These are phyloP conservation scores for Lagria hirta DNA, from an alignment of 2,888 invertebrate genomes.

Conservation along the genomic window DNA sequence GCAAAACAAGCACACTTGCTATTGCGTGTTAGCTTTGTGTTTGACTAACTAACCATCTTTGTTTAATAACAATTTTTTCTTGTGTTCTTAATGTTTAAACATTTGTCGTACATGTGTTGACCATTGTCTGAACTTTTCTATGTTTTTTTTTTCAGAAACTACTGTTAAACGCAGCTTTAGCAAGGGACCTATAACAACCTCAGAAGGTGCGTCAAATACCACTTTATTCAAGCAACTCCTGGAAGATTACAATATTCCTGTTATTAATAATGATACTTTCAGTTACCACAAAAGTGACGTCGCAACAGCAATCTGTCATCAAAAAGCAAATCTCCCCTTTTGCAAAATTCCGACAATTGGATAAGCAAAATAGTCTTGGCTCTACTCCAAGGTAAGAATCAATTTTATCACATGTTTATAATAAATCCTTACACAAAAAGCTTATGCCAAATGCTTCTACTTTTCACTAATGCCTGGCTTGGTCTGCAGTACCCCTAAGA, in stretches of 20 bases:
- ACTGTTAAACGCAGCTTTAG: slow-evolving; percentile 41
- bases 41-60: slow-evolving; percentile 21
- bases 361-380: slow-evolving; percentile 76
- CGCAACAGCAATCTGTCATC: slow-evolving; percentile 47
- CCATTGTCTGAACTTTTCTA: slow-evolving; percentile 20
- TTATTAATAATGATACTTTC: slow-evolving; percentile 24
- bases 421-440: slow-evolving; percentile 1
- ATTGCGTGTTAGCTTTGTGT: slow-evolving; percentile 32
- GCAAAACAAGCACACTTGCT: slow-evolving; percentile 31
- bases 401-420: not conserved
- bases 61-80: slow-evolving; percentile 26
- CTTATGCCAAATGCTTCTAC: slow-evolving; percentile 16
- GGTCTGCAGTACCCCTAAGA: slow-evolving; percentile 70
- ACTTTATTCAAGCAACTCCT: not conserved
- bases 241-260: too few relatives aligned
- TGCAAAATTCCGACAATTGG: slow-evolving; percentile 89
- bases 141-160: slow-evolving; percentile 45
- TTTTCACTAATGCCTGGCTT: slow-evolving; percentile 36
- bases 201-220: slow-evolving; percentile 35
- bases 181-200: slow-evolving; percentile 46
- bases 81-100: slow-evolving; percentile 23
- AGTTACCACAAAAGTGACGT: slow-evolving; percentile 45
- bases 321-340: slow-evolving; percentile 81
- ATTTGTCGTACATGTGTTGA: slow-evolving; percentile 23
- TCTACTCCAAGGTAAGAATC: slow-evolving; percentile 72